These are phyloP conservation scores for Melanerpes aurifrons DNA, from an alignment of 2,113 vertebrate species.

Conservation along the genomic window DNA sequence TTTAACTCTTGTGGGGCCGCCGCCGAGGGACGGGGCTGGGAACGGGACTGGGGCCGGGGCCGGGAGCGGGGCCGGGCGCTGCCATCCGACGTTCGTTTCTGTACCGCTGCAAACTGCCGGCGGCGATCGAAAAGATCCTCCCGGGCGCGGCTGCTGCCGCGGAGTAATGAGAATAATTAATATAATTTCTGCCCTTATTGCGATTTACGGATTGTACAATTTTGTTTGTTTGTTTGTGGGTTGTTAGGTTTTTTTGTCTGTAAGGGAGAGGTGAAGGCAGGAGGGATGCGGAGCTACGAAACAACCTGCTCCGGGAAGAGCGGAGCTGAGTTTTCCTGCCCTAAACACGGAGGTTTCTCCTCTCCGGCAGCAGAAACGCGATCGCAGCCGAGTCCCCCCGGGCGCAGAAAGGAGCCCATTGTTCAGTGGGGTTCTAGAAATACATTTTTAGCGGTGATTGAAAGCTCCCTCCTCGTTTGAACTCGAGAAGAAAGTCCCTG, in stretches of 20 bases:
- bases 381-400: slow-evolving; percentile 39
- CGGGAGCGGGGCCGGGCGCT: background rate
- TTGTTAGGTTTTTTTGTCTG: too few species aligned
- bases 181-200: background rate
- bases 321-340: slow-evolving; percentile 3
- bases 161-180: too few species aligned
- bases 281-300: background rate
- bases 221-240: too few species aligned
- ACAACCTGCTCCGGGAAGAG: background rate
- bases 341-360: slow-evolving; percentile 18
- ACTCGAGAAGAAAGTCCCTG: slow-evolving; percentile 78
- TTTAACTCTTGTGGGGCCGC: slow-evolving; percentile 64
- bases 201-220: too few species aligned
- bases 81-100: background rate
- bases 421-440: slow-evolving; percentile 69
- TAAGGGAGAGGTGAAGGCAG: background rate
- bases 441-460: slow-evolving; percentile 75
- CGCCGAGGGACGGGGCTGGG: background rate
- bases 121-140: background rate
- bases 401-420: slow-evolving; percentile 74
- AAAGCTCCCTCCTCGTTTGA: slow-evolving; percentile 78
- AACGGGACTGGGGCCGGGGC: background rate
- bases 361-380: slow-evolving; percentile 55
- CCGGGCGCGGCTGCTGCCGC: background rate
- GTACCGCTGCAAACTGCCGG: background rate